phyloP scores from a whole-genome alignment of 2,113 vertebrate species.

The Upupa epops region DNA sequence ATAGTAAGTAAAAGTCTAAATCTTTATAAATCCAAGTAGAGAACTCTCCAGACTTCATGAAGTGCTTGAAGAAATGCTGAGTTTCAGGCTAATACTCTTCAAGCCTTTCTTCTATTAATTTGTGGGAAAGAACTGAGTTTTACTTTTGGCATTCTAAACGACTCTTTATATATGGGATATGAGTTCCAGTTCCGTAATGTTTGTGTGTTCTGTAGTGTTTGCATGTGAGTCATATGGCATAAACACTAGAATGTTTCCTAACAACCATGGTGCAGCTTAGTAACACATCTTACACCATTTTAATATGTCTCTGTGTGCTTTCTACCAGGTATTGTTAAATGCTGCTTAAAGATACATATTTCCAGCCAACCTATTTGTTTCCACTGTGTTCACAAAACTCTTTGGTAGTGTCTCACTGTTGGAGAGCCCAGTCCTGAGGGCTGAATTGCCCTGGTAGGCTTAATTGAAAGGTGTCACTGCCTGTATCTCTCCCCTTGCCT shows the following conservation, averaged over 20 bases:
- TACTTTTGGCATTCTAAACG: neutral
- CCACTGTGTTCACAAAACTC: neutral
- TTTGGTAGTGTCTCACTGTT: neutral
- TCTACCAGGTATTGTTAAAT: constrained; percentile 42
- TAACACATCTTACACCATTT: neutral
- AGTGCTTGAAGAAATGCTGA: neutral
- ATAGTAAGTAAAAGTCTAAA: neutral
- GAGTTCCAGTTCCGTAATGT: constrained; percentile 2
- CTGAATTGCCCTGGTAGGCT: neutral
- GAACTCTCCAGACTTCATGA: neutral
- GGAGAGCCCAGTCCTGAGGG: neutral
- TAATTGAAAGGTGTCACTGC: neutral
- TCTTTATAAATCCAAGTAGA: neutral
- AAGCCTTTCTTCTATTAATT: neutral
- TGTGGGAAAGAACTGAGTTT: neutral
- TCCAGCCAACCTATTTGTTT: neutral
- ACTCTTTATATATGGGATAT: neutral
- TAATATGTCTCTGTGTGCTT: neutral
- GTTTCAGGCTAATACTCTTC: neutral
- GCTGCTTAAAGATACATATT: neutral
- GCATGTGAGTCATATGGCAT: constrained; percentile 9
- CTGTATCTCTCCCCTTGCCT: neutral
- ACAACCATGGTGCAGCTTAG: neutral
- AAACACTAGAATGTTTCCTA: constrained; percentile 41
- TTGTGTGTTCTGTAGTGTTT: constrained; percentile 4